Base-by-base conservation (phyloP, 1,140 invertebrate species). In the Aricia agestis region DNA sequence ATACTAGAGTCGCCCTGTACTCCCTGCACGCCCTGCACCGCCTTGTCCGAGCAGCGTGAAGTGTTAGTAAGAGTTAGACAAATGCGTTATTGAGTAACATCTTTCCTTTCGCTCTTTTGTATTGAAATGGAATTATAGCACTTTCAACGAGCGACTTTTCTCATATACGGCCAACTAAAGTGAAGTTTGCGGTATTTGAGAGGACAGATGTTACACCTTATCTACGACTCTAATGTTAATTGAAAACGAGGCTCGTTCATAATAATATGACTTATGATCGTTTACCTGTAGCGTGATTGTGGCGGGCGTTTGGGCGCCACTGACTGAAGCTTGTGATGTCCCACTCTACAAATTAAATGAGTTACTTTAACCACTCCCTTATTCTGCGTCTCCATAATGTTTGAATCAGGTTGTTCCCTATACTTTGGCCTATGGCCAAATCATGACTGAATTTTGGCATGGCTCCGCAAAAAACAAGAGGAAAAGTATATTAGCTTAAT, bases 241-340 rank as follows among this genome's bases (percentile, higher is more conserved):
- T 36, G 6, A 36, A 36, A 36, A 36, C 36, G 36, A 9, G 36
- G 0, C 36, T 36, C 6, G 36, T 36, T 36, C 9, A 36, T 7
- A 36, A 7, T 57, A n/a, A n/a, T 57, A 2, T 32, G 7, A 32
- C 15, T 19, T 18, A 63, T 17, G 59, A 63, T 25, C 7, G 9
- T 10, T 81, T 77, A 92, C 91, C 89, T 92, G 91, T 65, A 92
- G 71, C 13, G 91, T 92, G 63, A 92, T 92, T 25, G 91, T 92
- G 25, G 84, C 80, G 2, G 90, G 86, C 15, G 87, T 81, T 19
- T 79, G 74, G 7, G 86, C 71, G 18, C 70, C 80, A 69, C 83
- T 83, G 52, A 75, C 79, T 9, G 77, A 63, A 65, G 81, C 75
- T 78, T 83, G 83, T 70, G 78, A 72, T 61, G 71, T 78, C 61